Base-by-base conservation (phyloP, 2,888 invertebrate species). In the Torymus aiolomorphi region DNA sequence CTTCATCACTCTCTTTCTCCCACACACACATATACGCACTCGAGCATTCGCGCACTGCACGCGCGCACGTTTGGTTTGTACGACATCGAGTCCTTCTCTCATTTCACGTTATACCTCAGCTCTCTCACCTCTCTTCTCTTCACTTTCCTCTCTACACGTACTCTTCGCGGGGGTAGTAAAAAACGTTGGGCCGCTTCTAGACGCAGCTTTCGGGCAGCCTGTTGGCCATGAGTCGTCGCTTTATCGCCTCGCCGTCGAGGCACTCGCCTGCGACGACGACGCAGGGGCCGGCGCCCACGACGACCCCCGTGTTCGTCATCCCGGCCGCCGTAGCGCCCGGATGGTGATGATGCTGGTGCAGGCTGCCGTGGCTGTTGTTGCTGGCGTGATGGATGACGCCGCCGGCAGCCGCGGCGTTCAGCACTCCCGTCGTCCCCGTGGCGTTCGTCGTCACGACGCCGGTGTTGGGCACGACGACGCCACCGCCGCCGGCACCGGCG, bases 171-270 rank as follows among this genome's bases (percentile, higher is more conserved):
- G 42, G 42, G 42, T 42, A 42, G 42, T 42, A 42, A 42, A 42
- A 42, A 42, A 42, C 42, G 42, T 42, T 42, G 42, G 42, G 42
- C 42, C 42, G 42, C 18, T 51, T 65, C 94, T 95, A 96, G 87
- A 96, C 96, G 92, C 96, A 96, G 89, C 96, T 96, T 91, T 96
- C 96, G 63, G 96, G 96, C 89, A 96, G 94, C 89, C 96, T 94
- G 90, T 95, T 95, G 87, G 96, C 95, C 93, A 96, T 95, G 82
- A 96, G 93, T 88, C 96, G 94, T 91, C 96, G 96, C 91, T 96
- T 96, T 91, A 96, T 96, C 87, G 96, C 96, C 90, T 95, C 94
- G 77, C 96, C 96, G 91, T 96, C 96, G 87, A 95, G 93, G 86
- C 89, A 89, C 86, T 92, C 92, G 82, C 92, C 89, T 11, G 89